These are phyloP conservation scores for Stenurella melanura DNA, from an alignment of 2,888 invertebrate species.

Conservation along the genomic window DNA sequence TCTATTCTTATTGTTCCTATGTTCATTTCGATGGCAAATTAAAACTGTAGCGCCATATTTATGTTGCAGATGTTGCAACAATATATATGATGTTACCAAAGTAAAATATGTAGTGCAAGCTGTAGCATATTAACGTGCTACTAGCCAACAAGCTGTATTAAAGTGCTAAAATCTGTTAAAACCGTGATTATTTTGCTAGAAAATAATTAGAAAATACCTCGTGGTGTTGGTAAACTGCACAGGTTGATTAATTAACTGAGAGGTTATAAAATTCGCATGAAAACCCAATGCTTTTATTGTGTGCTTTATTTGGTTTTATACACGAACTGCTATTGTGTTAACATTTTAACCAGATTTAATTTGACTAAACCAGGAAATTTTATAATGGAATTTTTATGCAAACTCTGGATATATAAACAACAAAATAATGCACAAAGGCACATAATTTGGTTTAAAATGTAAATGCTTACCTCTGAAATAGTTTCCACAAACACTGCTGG, in stretches of 20 bases:
- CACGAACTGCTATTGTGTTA: neutral
- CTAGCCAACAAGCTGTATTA: conserved; percentile 5
- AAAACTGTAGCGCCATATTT: conserved; percentile 4
- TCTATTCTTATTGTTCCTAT: neutral
- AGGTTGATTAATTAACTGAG: neutral
- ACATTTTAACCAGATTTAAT: neutral
- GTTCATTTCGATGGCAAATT: conserved; percentile 1
- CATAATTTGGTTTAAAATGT: too few relatives aligned
- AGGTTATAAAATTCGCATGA: conserved; percentile 1
- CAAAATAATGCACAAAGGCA: too few relatives aligned
- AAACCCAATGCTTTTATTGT: neutral
- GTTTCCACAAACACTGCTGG: too few relatives aligned
- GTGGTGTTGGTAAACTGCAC: neutral
- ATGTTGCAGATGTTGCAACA: conserved; percentile 3
- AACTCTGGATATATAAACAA: too few relatives aligned
- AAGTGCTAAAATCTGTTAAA: conserved; percentile 13
- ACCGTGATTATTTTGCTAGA: neutral
- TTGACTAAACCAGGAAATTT: too few relatives aligned
- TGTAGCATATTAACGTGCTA: conserved; percentile 1
- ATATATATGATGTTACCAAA: neutral
- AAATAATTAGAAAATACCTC: conserved; percentile 7
- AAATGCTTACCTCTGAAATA: too few relatives aligned
- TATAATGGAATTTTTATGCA: too few relatives aligned
- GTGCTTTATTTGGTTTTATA: neutral
- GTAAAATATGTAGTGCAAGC: conserved; percentile 13